A percentile compares a stretch with the other conserved stretches of the same genome.
phyloP scores from a whole-genome alignment of 2,113 vertebrate species.

The Electrona antarctica region DNA sequence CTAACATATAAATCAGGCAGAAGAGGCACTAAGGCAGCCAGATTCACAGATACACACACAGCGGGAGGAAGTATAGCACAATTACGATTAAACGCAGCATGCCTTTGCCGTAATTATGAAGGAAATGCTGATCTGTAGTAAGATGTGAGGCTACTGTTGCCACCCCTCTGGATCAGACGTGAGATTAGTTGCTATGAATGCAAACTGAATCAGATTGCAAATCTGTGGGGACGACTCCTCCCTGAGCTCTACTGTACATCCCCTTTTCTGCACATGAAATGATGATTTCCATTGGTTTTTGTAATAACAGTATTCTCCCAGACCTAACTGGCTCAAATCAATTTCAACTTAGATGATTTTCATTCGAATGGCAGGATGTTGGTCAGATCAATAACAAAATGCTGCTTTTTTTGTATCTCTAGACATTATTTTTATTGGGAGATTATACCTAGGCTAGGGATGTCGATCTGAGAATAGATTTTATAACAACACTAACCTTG shows the following conservation, averaged over 20 bases:
- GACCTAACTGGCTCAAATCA: too few relatives aligned
- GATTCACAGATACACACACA: slow-evolving; percentile 7
- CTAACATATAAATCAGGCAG: not conserved
- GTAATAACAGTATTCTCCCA: not conserved
- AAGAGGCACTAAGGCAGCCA: slow-evolving; percentile 31
- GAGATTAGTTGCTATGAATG: slow-evolving; percentile 23
- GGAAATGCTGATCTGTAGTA: slow-evolving; percentile 64
- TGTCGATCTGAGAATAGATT: slow-evolving; percentile 42
- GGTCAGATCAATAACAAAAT: too few relatives aligned
- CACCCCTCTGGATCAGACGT: not conserved
- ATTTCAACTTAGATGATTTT: not conserved
- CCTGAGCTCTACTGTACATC: slow-evolving; percentile 20
- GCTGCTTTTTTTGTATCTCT: too few relatives aligned
- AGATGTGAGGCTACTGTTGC: slow-evolving; percentile 39
- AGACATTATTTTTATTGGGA: too few relatives aligned
- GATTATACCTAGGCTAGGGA: not conserved
- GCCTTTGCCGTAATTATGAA: slow-evolving; percentile 62
- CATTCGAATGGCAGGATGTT: too few relatives aligned
- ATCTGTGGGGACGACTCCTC: slow-evolving; percentile 39
- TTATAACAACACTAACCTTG: slow-evolving; percentile 16
- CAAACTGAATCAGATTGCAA: slow-evolving; percentile 51
- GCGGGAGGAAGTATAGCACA: slow-evolving; percentile 57
- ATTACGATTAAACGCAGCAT: slow-evolving; percentile 66
- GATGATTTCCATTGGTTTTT: slow-evolving; percentile 13
- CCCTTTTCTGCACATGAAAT: slow-evolving; percentile 23